Percentiles rank a stretch among this genome's conserved stretches.
Evolutionary conservation across 2,888 invertebrate species (phyloP).

Genomic region (Timema podura): DNA sequence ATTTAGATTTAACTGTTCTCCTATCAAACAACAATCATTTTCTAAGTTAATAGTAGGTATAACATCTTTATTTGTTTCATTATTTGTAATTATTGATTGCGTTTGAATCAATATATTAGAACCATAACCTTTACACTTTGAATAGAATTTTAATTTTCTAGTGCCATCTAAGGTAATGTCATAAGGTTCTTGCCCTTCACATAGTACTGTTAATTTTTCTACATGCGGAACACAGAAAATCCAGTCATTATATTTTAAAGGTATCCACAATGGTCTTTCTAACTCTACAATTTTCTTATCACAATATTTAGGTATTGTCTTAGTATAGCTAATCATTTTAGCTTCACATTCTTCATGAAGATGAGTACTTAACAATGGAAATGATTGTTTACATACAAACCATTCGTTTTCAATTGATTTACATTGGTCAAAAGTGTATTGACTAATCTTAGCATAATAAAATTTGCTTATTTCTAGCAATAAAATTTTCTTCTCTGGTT

Average conservation of each 20-base stretch:
- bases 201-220: background rate
- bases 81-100: background rate
- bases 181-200: background rate
- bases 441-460: background rate
- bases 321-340: background rate
- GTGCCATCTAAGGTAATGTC: background rate
- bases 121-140: background rate
- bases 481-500: background rate
- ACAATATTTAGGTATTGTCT: background rate
- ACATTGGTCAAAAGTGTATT: background rate
- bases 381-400: background rate
- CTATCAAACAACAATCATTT: too few species aligned
- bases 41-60: too few species aligned
- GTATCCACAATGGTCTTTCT: background rate
- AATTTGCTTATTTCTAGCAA: background rate
- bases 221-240: background rate
- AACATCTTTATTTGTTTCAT: too few species aligned
- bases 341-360: slow-evolving; percentile 4
- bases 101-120: background rate
- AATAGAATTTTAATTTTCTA: background rate
- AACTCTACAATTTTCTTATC: background rate
- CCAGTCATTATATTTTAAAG: background rate
- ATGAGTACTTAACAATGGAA: slow-evolving; percentile 7
- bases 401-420: background rate
- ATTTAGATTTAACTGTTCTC: too few species aligned